Evolutionary conservation across 2,113 vertebrate genomes (phyloP).

Genomic region (Picathartes gymnocephalus): DNA sequence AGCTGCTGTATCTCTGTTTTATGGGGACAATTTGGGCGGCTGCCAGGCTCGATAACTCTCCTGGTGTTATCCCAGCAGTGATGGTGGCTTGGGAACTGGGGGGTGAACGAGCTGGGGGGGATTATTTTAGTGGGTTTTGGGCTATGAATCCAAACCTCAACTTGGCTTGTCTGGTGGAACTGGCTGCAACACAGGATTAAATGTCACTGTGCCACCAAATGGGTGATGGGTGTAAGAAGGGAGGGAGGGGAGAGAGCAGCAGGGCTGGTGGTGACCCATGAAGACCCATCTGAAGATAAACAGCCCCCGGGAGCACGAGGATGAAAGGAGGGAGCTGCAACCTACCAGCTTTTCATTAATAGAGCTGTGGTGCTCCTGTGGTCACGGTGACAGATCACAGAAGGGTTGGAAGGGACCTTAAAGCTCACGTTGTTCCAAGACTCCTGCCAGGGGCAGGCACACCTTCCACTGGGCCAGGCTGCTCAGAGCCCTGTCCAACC

Average conservation of each 20-base stretch:
- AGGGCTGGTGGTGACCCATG: not conserved
- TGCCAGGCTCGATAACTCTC: not conserved
- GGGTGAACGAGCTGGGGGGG: not conserved
- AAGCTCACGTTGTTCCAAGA: not conserved
- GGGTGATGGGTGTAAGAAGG: not conserved
- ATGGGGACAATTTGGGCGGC: not conserved
- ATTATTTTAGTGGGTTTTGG: not conserved
- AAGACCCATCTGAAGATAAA: not conserved
- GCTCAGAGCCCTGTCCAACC: not conserved
- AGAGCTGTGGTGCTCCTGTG: not conserved
- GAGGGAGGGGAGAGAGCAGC: not conserved
- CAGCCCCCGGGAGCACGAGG: not conserved
- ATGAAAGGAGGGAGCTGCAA: not conserved
- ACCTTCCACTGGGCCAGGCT: not conserved
- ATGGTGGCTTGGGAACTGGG: not conserved
- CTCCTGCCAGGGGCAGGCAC: not conserved
- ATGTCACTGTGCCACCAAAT: not conserved
- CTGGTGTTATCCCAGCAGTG: not conserved
- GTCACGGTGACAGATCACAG: not conserved
- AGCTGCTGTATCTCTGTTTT: not conserved
- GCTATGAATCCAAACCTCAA: not conserved
- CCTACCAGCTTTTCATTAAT: not conserved
- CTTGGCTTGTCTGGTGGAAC: not conserved
- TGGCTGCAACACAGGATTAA: accelerated
- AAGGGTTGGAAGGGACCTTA: not conserved